Percentiles rank a stretch among this genome's conserved stretches.
These are phyloP conservation scores for Delichon dasypus DNA, from an alignment of 2,797 vertebrate species.

Conservation along the genomic window DNA sequence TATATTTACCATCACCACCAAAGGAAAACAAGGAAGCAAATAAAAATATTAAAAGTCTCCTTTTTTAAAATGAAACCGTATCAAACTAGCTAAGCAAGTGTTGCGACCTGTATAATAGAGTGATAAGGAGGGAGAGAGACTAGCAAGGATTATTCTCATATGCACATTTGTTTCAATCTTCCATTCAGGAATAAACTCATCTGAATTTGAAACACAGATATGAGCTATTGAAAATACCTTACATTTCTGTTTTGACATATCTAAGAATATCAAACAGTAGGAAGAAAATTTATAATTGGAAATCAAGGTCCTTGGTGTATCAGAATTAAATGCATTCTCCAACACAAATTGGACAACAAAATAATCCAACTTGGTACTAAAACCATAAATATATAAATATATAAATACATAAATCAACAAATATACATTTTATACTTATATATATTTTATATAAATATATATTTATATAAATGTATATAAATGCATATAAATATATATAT, in stretches of 20 bases:
- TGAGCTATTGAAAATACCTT: background rate
- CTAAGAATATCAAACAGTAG: background rate
- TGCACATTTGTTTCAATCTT: background rate
- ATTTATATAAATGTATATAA: no score
- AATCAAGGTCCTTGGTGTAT: background rate
- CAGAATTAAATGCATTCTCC: background rate
- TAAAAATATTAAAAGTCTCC: background rate
- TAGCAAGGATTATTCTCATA: background rate
- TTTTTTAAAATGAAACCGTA: background rate
- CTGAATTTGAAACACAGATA: background rate
- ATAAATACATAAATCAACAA: no score
- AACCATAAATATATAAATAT: background rate
- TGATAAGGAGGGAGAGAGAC: rapidly evolving
- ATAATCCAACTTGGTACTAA: background rate
- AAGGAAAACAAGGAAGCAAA: background rate
- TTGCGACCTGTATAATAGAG: background rate
- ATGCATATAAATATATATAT: background rate
- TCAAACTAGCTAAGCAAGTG: background rate
- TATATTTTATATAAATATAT: no score
- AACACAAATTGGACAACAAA: rapidly evolving
- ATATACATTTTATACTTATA: no score
- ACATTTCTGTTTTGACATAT: background rate
- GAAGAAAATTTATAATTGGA: background rate
- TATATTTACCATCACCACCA: background rate
- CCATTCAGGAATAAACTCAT: background rate